phyloP scores from a whole-genome alignment of 2,113 vertebrate species.

The Barnardius zonarius region DNA sequence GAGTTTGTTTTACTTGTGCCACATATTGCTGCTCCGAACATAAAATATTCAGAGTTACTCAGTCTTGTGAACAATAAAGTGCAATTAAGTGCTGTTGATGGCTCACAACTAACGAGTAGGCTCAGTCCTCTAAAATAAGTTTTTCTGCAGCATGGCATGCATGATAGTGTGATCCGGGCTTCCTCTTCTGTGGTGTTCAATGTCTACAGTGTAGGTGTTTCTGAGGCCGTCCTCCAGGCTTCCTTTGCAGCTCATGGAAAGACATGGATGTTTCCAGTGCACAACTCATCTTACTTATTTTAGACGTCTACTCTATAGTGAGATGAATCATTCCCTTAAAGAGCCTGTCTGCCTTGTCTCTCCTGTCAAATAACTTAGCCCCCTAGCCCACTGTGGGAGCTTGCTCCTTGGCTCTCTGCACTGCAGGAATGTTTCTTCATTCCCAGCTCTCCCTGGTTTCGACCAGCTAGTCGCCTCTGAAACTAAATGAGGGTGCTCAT shows the following conservation, averaged over 20 bases:
- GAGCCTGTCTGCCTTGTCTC: neutral
- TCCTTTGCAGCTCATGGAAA: neutral
- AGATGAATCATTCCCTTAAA: neutral
- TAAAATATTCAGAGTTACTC: neutral
- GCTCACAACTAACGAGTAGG: neutral
- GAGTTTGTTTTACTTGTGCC: neutral
- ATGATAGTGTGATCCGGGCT: neutral
- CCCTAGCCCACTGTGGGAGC: neutral
- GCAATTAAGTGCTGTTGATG: neutral
- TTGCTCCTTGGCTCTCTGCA: neutral
- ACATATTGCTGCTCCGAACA: neutral
- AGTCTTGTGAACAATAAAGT: neutral
- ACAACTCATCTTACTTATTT: conserved; percentile 22
- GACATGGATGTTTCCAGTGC: neutral
- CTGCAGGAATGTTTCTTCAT: neutral
- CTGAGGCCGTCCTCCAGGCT: neutral
- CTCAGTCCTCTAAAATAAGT: neutral
- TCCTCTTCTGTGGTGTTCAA: neutral
- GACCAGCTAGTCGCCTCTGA: neutral
- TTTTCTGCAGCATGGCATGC: neutral
- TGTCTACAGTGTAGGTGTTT: neutral
- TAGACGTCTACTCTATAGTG: neutral
- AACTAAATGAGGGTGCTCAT: accelerated
- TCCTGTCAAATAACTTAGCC: neutral
- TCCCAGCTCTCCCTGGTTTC: neutral